These are phyloP conservation scores for Salvelinus alpinus DNA, from an alignment of 2,113 vertebrate genomes.

Conservation along the genomic window DNA sequence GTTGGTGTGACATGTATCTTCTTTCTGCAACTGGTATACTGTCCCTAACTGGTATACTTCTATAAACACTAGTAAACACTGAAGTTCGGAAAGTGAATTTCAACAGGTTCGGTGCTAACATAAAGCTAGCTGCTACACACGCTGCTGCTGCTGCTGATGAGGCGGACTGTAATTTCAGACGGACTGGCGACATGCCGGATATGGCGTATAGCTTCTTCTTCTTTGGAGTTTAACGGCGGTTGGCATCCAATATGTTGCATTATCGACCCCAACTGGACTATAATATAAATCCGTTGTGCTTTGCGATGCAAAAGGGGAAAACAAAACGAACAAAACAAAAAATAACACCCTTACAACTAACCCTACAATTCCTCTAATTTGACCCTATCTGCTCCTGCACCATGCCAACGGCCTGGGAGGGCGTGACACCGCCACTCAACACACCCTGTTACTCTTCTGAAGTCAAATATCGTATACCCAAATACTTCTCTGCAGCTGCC, in stretches of 20 bases:
- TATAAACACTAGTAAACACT: background rate
- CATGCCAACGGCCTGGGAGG: too few relatives aligned
- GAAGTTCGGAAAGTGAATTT: background rate
- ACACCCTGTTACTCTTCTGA: too few relatives aligned
- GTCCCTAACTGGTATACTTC: too few relatives aligned
- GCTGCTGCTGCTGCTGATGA: background rate
- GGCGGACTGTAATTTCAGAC: background rate
- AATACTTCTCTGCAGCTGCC: too few relatives aligned
- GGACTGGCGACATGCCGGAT: background rate
- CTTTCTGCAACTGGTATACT: background rate
- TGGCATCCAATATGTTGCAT: too few relatives aligned
- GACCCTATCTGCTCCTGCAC: too few relatives aligned
- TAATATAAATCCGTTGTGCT: background rate
- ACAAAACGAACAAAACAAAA: background rate
- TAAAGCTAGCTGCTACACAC: background rate
- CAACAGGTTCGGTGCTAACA: background rate
- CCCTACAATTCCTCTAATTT: too few relatives aligned
- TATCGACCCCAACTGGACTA: too few relatives aligned
- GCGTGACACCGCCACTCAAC: too few relatives aligned
- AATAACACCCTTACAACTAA: too few relatives aligned
- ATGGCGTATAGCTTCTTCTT: background rate
- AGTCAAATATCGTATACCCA: too few relatives aligned
- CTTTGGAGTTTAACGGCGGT: too few relatives aligned
- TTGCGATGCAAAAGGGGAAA: background rate
- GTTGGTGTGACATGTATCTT: constrained; percentile 60